Conservation (phyloP, 2,888 invertebrate species). For the Meliscaeva auricollis region DNA sequence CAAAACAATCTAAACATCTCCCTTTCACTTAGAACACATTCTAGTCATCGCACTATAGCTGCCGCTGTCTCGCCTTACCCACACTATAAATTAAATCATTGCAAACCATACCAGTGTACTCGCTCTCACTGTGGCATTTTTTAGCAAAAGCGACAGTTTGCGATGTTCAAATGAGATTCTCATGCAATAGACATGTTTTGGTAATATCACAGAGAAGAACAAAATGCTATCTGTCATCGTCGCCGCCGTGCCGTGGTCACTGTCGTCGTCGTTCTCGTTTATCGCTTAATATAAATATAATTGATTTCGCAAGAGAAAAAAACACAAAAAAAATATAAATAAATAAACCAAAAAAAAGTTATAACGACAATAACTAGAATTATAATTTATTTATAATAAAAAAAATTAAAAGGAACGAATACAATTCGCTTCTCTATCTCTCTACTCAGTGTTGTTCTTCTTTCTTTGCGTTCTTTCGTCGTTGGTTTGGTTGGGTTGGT, state of each 20-base stretch:
- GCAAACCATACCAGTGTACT: conserved; percentile 15
- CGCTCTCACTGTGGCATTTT: conserved; percentile 67
- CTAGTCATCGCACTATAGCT: conserved; percentile 1
- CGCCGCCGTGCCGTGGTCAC: conserved; percentile 60
- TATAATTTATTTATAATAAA: conserved; percentile 53
- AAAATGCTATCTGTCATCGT: conserved; percentile 66
- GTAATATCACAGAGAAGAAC: conserved; percentile 73
- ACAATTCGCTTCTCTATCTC: conserved; percentile 56
- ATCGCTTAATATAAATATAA: conserved; percentile 64
- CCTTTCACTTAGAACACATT: conserved; percentile 59
- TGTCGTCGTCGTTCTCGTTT: conserved; percentile 69
- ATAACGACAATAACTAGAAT: conserved; percentile 50
- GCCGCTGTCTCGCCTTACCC: conserved; percentile 10
- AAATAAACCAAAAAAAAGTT: conserved; percentile 42
- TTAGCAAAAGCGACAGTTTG: conserved; percentile 76
- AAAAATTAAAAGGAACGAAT: conserved; percentile 59
- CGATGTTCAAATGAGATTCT: conserved; percentile 73
- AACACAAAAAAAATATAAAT: conserved; percentile 48
- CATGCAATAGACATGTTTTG: conserved; percentile 75
- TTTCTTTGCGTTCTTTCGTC: conserved; percentile 61
- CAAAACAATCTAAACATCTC: conserved; percentile 54
- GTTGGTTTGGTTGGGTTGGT: conserved; percentile 47
- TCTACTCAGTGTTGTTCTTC: conserved; percentile 53
- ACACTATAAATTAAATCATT: conserved; percentile 10
- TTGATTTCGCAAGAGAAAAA: conserved; percentile 58